A percentile compares a stretch with the other conserved stretches of the same genome.
Conservation (phyloP, 2,797 vertebrate species). For the Avahi laniger region DNA sequence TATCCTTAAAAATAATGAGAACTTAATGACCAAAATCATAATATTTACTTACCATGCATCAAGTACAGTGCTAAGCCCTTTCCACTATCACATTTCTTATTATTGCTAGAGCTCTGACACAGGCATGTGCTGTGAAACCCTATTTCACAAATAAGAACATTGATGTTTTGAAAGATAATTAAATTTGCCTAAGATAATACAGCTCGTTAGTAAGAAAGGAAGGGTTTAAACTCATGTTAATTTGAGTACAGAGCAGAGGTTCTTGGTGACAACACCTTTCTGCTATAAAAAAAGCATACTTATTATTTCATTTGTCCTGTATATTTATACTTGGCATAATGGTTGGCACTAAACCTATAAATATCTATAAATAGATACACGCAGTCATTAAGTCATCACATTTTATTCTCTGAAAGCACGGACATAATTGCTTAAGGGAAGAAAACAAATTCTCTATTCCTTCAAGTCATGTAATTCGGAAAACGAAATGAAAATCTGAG, state of each 20-base stretch:
- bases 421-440: not conserved
- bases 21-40: not conserved
- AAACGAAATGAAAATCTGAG: constrained; percentile 39
- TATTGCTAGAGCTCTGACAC: not conserved
- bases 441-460: not conserved
- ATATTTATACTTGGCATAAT: not conserved
- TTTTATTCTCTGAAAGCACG: not conserved
- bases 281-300: not conserved
- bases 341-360: not conserved
- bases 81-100: not conserved
- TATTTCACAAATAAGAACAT: not conserved
- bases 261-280: not conserved
- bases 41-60: not conserved
- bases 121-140: not conserved
- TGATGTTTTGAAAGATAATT: not conserved
- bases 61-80: not conserved
- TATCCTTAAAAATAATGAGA: not conserved
- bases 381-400: not conserved
- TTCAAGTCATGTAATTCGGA: constrained; percentile 24
- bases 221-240: not conserved
- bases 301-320: not conserved
- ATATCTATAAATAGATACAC: constrained; percentile 9
- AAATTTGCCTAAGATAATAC: not conserved
- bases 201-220: not conserved
- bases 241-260: not conserved